Evolutionary conservation across 1,140 invertebrate species (phyloP), one percentile per base, ranked within the genome.

Genomic region (Hylyphantes graminicola): DNA sequence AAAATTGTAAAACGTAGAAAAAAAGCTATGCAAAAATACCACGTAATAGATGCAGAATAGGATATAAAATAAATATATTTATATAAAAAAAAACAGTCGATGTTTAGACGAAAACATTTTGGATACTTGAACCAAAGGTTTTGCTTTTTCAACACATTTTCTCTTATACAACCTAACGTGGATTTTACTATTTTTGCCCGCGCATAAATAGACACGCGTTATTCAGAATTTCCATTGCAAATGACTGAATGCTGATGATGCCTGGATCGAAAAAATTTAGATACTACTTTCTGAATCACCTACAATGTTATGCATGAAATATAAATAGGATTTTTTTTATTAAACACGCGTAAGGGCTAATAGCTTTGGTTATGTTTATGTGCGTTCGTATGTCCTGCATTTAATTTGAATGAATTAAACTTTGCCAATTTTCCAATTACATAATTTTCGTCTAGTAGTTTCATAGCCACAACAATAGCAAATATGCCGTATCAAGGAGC

Each of bases 331-430:
- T 35, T 35, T 35, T 35, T 81, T 81, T 81, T 67, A 81, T 81
- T 81, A 81, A 81, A 81, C 57, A 73, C 53, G 35, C 6, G n/a
- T n/a, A 70, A 35, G 63, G 61, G 51, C 63, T 78, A 51, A 64
- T 48, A 78, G 61, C 13, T 80, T 65, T 70, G 54, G 35, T 67
- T 80, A 13, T 48, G 72, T 81, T 73, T 63, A 19, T 19, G 19
- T 72, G 79, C 72, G 63, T 73, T 73, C 59, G 48, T 57, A 35
- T 70, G 51, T n/a, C 70, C 70, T 80, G 64, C 77, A 68, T 80
- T 80, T 80, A 68, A 80, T 80, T 80, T 80, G 64, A 80, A 80
- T 78, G 76, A 78, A 78, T 78, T 78, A 50, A 63, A 35, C n/a
- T 76, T 50, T 64, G 48, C 48, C 35, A 19, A 65, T 78, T 78